A percentile compares a stretch with the other conserved stretches of the same genome.
Evolutionary conservation across 1,140 invertebrate genomes (phyloP).

Genomic region (Cydia amplana): DNA sequence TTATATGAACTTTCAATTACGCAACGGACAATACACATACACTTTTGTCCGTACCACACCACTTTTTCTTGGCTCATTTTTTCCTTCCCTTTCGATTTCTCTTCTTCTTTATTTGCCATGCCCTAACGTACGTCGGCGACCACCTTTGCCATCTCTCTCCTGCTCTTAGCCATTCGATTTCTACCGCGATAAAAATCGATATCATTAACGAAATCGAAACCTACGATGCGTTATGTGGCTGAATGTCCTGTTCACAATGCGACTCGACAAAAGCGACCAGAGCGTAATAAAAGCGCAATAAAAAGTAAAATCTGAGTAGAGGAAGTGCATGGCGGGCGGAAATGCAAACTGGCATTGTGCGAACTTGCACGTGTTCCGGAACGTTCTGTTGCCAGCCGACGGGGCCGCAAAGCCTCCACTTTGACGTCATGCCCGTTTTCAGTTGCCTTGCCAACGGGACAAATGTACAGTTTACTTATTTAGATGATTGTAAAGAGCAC

Average conservation of each 20-base stretch:
- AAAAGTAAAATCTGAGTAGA: slow-evolving; percentile 77
- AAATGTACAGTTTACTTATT: neutral
- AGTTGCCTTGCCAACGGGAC: slow-evolving; percentile 41
- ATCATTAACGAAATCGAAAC: slow-evolving; percentile 79
- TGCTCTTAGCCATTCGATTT: slow-evolving; percentile 78
- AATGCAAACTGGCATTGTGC: slow-evolving; percentile 78
- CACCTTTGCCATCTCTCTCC: too few species aligned
- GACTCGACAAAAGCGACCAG: slow-evolving; percentile 67
- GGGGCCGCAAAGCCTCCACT: slow-evolving; percentile 53
- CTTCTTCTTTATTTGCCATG: too few species aligned
- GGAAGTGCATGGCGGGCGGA: slow-evolving; percentile 77
- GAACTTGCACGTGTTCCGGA: slow-evolving; percentile 77
- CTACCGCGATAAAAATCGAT: slow-evolving; percentile 68
- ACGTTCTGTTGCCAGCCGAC: slow-evolving; percentile 64
- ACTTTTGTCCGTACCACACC: slow-evolving; percentile 34
- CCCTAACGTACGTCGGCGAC: too few species aligned
- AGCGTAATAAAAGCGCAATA: slow-evolving; percentile 71
- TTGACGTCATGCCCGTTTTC: slow-evolving; percentile 60
- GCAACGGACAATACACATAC: slow-evolving; percentile 1
- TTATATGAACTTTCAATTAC: neutral
- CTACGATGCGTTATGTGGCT: slow-evolving; percentile 71
- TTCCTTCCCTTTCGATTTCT: slow-evolving; percentile 73
- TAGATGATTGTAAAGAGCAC: neutral
- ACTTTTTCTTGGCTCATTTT: slow-evolving; percentile 40
- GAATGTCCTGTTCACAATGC: slow-evolving; percentile 72